Evolutionary conservation across 2,888 invertebrate genomes (phyloP).

Genomic region (Drosophila setosimentum): DNA sequence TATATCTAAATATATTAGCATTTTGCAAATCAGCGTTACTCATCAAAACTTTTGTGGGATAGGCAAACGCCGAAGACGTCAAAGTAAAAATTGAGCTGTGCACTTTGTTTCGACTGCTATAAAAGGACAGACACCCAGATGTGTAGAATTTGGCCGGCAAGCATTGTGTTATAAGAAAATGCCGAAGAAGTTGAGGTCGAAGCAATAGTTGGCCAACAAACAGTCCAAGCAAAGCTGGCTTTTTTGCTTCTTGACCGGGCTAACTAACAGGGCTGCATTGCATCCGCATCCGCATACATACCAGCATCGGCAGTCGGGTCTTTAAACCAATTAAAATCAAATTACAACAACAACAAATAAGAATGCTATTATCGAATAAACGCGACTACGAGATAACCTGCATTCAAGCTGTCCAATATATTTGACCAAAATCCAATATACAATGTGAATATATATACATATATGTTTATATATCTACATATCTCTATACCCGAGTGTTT

Average conservation of each 20-base stretch:
- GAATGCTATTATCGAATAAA: neutral
- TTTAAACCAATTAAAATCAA: neutral
- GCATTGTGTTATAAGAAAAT: neutral
- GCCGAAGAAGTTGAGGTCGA: neutral
- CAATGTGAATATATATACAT: no score
- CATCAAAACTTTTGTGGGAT: slow-evolving; percentile 34
- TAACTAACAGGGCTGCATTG: slow-evolving; percentile 4
- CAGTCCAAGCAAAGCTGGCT: neutral
- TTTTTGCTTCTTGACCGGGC: slow-evolving; percentile 23
- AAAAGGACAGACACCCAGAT: neutral
- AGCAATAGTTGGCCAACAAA: neutral
- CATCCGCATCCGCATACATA: slow-evolving; percentile 7
- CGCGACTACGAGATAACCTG: neutral
- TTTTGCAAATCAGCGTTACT: slow-evolving; percentile 65
- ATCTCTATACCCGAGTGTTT: no score
- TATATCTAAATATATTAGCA: neutral
- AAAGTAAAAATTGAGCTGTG: slow-evolving; percentile 1
- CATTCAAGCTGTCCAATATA: neutral
- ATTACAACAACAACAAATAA: neutral
- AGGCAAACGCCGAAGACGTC: neutral
- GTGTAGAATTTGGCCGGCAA: neutral
- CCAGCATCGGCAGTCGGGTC: neutral
- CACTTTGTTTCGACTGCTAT: slow-evolving; percentile 11
- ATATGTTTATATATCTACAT: no score
- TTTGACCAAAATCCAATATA: no score